Evolutionary conservation across 2,888 invertebrate genomes (phyloP), one percentile per base, ranked within the genome.

Genomic region (Philhelius pedissequus): DNA sequence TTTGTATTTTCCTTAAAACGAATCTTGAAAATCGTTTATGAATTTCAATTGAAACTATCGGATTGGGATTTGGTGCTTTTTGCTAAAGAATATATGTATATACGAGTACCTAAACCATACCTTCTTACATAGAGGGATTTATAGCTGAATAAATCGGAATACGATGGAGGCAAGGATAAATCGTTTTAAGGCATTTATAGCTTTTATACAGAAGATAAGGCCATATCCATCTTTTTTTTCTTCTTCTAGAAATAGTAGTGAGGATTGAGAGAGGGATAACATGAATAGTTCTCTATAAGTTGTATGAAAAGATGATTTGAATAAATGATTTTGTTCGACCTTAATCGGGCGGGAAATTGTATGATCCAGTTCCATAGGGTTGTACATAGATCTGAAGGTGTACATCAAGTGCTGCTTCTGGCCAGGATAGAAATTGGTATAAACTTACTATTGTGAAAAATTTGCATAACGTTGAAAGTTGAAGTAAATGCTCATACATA

Each of bases 31-130:
- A 40, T 71, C 77, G 64, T 77, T 77, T 77, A 70, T 64, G 62
- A 77, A 77, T 70, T 77, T 54, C 62, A 71, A 77, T 71, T 71
- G 70, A 64, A 71, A 77, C 71, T 64, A 77, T 70, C 60, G 60
- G 54, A 77, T 77, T 22, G 60, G 60, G 60, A 77, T 70, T 70
- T 58, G 13, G 50, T 58, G 35, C 3, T 56, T 25, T 40, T 25
- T 58, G 2, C 15, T 25, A 40, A 25, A 13, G 15, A 60, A 20
- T 15, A 40, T 27, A 27, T 43, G 30, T 18, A 15, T 27, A 15
- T 15, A 54, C 18, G 54, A n/a, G n/a, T n/a, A n/a, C n/a, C n/a
- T n/a, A n/a, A n/a, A n/a, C n/a, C n/a, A n/a, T n/a, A n/a, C n/a
- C n/a, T n/a, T n/a, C n/a, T n/a, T n/a, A n/a, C n/a, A n/a, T n/a